These are phyloP conservation scores for Leucania comma DNA, from an alignment of 2,888 invertebrate species.

Conservation along the genomic window DNA sequence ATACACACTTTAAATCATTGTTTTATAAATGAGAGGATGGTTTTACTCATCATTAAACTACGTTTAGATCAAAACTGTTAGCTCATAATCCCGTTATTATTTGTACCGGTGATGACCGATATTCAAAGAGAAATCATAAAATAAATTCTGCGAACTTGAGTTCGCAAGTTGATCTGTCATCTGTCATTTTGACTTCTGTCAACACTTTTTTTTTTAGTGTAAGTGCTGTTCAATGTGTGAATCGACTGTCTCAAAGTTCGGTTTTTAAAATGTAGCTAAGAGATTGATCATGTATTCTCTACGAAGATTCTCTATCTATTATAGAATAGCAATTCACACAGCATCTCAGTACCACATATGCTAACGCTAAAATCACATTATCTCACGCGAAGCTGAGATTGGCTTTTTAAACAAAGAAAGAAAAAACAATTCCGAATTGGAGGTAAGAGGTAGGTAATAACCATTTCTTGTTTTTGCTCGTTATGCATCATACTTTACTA, in stretches of 20 bases:
- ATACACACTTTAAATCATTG: slow-evolving; percentile 30
- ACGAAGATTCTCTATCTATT: too few species aligned
- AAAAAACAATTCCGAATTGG: background rate
- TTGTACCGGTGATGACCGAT: slow-evolving; percentile 55
- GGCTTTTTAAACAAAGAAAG: slow-evolving; percentile 13
- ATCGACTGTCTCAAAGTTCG: slow-evolving; percentile 14
- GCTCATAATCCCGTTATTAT: slow-evolving; percentile 54
- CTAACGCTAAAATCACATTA: slow-evolving; percentile 25
- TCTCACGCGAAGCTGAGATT: slow-evolving; percentile 8
- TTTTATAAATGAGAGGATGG: slow-evolving; percentile 32
- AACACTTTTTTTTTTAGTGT: background rate
- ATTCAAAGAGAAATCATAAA: slow-evolving; percentile 56
- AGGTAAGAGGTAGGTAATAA: slow-evolving; percentile 44
- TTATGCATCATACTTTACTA: background rate
- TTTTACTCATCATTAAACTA: slow-evolving; percentile 25
- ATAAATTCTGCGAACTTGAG: slow-evolving; percentile 15
- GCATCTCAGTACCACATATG: slow-evolving; percentile 38
- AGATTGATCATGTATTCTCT: background rate
- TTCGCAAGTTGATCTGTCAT: slow-evolving; percentile 31
- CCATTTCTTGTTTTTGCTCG: background rate
- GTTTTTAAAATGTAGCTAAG: slow-evolving; percentile 24
- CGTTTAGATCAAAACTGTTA: slow-evolving; percentile 44
- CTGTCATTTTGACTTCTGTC: slow-evolving; percentile 30
- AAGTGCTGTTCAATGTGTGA: slow-evolving; percentile 23
- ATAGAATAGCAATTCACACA: slow-evolving; percentile 28